Conservation (phyloP, 1,140 invertebrate genomes). For the Meloidogyne floridensis region DNA sequence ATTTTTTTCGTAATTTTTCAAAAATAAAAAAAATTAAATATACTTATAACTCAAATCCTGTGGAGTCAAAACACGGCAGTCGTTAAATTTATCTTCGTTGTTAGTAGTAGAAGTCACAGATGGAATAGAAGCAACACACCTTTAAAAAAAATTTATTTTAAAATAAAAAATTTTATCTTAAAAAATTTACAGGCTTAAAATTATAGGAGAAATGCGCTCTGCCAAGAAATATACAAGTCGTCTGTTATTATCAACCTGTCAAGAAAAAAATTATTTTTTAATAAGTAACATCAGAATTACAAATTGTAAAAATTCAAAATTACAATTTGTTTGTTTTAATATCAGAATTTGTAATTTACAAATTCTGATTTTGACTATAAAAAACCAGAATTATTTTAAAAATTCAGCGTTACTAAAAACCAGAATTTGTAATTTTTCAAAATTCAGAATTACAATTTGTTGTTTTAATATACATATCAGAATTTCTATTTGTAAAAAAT, state of each 20-base stretch:
- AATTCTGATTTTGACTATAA: too few species aligned
- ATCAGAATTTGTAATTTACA: too few species aligned
- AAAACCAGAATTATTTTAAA: too few species aligned
- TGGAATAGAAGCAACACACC: slow-evolving; percentile 68
- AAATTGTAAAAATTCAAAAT: too few species aligned
- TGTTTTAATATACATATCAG: too few species aligned
- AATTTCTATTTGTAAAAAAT: too few species aligned
- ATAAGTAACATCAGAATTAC: too few species aligned
- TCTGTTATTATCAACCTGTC: slow-evolving; percentile 44
- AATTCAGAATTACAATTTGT: too few species aligned
- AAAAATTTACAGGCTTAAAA: slow-evolving; percentile 30
- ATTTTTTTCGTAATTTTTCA: neutral
- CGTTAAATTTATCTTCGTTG: slow-evolving; percentile 49
- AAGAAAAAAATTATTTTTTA: neutral
- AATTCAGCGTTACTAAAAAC: too few species aligned
- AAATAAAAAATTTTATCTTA: neutral
- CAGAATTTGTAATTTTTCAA: too few species aligned
- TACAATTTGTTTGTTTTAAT: too few species aligned
- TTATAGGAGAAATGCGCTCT: slow-evolving; percentile 38
- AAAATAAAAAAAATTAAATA: slow-evolving; percentile 10
- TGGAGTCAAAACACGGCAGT: slow-evolving; percentile 65
- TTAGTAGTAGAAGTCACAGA: slow-evolving; percentile 34
- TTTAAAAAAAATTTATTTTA: slow-evolving; percentile 45
- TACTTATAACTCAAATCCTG: slow-evolving; percentile 68
- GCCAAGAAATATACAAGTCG: slow-evolving; percentile 56